phyloP scores from a whole-genome alignment of 2,888 invertebrate genomes.

The Drosophila merina region DNA sequence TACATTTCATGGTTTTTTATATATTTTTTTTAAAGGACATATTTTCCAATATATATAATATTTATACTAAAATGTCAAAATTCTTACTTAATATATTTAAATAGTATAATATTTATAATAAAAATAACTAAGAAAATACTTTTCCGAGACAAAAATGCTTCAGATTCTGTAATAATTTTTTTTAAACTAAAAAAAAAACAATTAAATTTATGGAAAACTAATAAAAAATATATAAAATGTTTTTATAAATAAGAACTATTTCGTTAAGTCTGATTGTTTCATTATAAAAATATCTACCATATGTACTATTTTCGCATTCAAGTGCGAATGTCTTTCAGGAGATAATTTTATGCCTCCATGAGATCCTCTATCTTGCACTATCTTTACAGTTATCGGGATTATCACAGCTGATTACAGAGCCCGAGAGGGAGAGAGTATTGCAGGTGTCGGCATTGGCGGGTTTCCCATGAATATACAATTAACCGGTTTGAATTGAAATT shows the following conservation, averaged over 20 bases:
- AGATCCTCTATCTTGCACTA: background rate
- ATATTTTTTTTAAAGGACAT: too few relatives aligned
- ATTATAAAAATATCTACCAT: background rate
- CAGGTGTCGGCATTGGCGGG: constrained; percentile 16
- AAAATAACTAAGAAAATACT: too few relatives aligned
- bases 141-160: too few relatives aligned
- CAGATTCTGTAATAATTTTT: too few relatives aligned
- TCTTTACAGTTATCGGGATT: background rate
- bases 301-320: background rate
- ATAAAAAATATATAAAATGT: too few relatives aligned
- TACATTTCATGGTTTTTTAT: too few relatives aligned
- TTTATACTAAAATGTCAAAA: too few relatives aligned
- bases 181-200: too few relatives aligned
- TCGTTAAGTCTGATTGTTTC: background rate
- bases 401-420: background rate
- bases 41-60: too few relatives aligned
- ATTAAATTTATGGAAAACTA: too few relatives aligned
- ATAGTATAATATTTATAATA: too few relatives aligned
- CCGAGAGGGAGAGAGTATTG: constrained; percentile 19
- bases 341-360: constrained; percentile 1
- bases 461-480: constrained; percentile 28
- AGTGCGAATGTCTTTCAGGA: background rate
- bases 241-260: background rate
- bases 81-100: too few relatives aligned
- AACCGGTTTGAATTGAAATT: constrained; percentile 58